Evolutionary conservation across 2,113 vertebrate species (phyloP).

Genomic region (Podarcis cretensis): DNA sequence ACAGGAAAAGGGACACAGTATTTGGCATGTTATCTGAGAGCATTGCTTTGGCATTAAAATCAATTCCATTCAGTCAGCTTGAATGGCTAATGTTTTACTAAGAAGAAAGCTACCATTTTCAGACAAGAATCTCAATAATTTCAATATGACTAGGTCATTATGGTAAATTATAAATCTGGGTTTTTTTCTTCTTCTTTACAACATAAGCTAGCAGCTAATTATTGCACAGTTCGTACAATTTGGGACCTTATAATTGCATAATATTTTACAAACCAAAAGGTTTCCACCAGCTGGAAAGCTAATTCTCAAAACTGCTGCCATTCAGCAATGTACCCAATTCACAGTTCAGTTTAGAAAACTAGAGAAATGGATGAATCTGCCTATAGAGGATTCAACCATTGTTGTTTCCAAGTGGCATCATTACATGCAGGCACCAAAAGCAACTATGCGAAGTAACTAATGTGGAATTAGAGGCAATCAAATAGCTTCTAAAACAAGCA

Average conservation of each 20-base stretch:
- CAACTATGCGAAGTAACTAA: slow-evolving; percentile 45
- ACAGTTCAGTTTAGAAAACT: slow-evolving; percentile 45
- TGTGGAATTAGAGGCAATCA: not conserved
- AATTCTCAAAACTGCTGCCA: slow-evolving; percentile 58
- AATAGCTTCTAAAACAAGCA: slow-evolving; percentile 48
- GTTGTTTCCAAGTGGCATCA: slow-evolving; percentile 48
- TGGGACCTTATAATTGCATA: slow-evolving; percentile 62
- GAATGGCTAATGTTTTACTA: slow-evolving; percentile 71
- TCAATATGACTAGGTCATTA: slow-evolving; percentile 60
- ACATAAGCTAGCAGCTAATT: slow-evolving; percentile 64
- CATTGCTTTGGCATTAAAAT: slow-evolving; percentile 71
- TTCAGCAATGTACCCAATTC: slow-evolving; percentile 50
- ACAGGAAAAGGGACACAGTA: slow-evolving; percentile 62
- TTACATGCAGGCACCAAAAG: slow-evolving; percentile 34
- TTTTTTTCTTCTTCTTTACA: slow-evolving; percentile 52
- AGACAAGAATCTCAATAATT: slow-evolving; percentile 57
- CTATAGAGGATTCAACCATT: slow-evolving; percentile 49
- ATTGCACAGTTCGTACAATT: slow-evolving; percentile 64
- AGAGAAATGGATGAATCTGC: slow-evolving; percentile 53
- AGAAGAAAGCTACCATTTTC: slow-evolving; percentile 67
- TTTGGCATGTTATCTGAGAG: slow-evolving; percentile 63
- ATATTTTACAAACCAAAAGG: slow-evolving; percentile 68
- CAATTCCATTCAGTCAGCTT: slow-evolving; percentile 67
- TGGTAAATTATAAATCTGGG: slow-evolving; percentile 65
- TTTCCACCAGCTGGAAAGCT: slow-evolving; percentile 56